phyloP scores from a whole-genome alignment of 2,797 vertebrate genomes.

The Acomys russatus region DNA sequence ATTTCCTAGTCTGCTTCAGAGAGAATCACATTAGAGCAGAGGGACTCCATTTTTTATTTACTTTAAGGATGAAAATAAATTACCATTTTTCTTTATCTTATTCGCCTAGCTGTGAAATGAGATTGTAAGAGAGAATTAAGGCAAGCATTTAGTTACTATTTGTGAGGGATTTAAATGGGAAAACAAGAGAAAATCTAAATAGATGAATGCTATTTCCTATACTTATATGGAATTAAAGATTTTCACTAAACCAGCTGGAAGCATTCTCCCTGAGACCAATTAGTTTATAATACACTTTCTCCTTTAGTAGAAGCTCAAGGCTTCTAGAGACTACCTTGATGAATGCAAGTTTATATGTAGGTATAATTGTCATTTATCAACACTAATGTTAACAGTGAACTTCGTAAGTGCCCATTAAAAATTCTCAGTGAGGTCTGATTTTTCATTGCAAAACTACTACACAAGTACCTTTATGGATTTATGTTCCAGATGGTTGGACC shows the following conservation, averaged over 20 bases:
- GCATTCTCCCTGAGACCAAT: constrained; percentile 71
- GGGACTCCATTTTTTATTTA: constrained; percentile 47
- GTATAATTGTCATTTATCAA: constrained; percentile 80
- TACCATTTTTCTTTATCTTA: constrained; percentile 60
- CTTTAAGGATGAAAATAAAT: constrained; percentile 63
- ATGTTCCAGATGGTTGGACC: constrained; percentile 82
- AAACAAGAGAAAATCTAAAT: constrained; percentile 58
- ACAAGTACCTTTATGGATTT: constrained; percentile 83
- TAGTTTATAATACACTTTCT: constrained; percentile 64
- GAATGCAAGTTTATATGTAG: constrained; percentile 68
- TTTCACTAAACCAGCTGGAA: constrained; percentile 65
- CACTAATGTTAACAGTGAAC: constrained; percentile 79
- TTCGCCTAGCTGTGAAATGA: constrained; percentile 67
- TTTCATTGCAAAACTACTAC: constrained; percentile 80
- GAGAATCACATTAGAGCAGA: constrained; percentile 44
- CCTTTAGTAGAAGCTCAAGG: constrained; percentile 2
- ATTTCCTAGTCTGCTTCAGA: constrained; percentile 50
- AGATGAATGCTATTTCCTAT: constrained; percentile 58
- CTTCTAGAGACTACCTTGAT: constrained; percentile 59
- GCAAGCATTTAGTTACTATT: constrained; percentile 66
- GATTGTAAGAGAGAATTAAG: constrained; percentile 59
- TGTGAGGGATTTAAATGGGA: constrained; percentile 57
- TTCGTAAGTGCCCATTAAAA: constrained; percentile 81
- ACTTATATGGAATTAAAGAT: constrained; percentile 65
- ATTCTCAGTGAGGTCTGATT: constrained; percentile 76